Conservation (phyloP, 2,888 invertebrate species). For the Aromia moschata region DNA sequence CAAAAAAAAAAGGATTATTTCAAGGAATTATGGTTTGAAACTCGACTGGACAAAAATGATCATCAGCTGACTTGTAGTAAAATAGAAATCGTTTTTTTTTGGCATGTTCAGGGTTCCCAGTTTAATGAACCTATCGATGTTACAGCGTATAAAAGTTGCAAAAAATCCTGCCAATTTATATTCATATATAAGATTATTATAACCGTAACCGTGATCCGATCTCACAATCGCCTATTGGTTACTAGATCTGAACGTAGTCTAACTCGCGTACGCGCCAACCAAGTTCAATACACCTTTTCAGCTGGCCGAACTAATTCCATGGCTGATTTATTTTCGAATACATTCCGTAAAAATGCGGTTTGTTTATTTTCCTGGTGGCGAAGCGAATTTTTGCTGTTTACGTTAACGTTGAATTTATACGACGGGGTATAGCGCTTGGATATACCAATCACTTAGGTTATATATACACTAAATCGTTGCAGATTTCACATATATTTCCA, state of each 20-base stretch:
- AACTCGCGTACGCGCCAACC: too few species aligned
- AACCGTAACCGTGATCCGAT: neutral
- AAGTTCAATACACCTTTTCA: conserved; percentile 13
- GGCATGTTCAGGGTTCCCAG: neutral
- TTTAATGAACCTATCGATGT: neutral
- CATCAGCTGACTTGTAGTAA: too few species aligned
- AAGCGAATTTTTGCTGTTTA: conserved; percentile 19
- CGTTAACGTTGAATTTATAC: neutral
- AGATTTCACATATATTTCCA: neutral
- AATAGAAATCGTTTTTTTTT: too few species aligned
- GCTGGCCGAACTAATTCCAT: conserved; percentile 12
- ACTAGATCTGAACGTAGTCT: too few species aligned
- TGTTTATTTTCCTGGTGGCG: conserved; percentile 21
- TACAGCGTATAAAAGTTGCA: neutral
- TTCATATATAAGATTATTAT: conserved; percentile 2
- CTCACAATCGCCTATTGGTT: neutral
- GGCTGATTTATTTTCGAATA: conserved; percentile 20
- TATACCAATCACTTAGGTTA: too few species aligned
- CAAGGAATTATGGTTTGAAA: too few species aligned
- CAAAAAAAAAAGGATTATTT: too few species aligned
- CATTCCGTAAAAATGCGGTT: conserved; percentile 20
- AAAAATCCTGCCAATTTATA: conserved; percentile 1
- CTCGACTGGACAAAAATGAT: too few species aligned
- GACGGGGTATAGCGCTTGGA: neutral
- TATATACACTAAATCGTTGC: neutral